These are phyloP conservation scores for Psittacula cyanocephala DNA, from an alignment of 2,113 vertebrate species.

Conservation along the genomic window DNA sequence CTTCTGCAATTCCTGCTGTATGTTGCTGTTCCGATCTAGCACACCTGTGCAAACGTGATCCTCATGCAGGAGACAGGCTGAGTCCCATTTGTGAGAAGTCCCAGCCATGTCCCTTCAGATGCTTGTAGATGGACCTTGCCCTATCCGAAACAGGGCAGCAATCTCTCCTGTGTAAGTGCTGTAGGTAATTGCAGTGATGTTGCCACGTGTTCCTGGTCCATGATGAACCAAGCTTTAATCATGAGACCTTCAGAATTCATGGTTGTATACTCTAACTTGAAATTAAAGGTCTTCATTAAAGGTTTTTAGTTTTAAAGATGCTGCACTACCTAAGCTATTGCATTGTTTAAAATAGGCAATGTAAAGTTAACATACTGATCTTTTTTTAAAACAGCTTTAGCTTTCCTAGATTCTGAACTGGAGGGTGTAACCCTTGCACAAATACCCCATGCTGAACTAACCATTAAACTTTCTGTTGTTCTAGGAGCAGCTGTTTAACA, in stretches of 20 bases:
- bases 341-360: not conserved
- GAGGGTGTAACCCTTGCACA: not conserved
- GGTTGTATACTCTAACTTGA: not conserved
- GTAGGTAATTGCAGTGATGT: fast-evolving
- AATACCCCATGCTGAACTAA: not conserved
- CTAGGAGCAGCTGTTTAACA: not conserved
- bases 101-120: fast-evolving
- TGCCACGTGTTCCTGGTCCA: fast-evolving
- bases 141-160: fast-evolving
- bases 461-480: not conserved
- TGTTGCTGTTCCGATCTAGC: fast-evolving
- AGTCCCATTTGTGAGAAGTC: not conserved
- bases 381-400: not conserved
- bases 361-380: not conserved
- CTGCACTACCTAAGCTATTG: not conserved
- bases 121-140: fast-evolving
- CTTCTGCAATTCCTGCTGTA: not conserved
- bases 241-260: not conserved
- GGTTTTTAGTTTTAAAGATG: not conserved
- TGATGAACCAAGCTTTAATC: not conserved
- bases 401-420: not conserved
- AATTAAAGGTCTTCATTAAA: not conserved
- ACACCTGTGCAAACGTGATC: fast-evolving
- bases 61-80: not conserved
- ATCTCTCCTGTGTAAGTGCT: fast-evolving